Conservation (phyloP, 2,113 vertebrate genomes). For the Tetrao urogallus region DNA sequence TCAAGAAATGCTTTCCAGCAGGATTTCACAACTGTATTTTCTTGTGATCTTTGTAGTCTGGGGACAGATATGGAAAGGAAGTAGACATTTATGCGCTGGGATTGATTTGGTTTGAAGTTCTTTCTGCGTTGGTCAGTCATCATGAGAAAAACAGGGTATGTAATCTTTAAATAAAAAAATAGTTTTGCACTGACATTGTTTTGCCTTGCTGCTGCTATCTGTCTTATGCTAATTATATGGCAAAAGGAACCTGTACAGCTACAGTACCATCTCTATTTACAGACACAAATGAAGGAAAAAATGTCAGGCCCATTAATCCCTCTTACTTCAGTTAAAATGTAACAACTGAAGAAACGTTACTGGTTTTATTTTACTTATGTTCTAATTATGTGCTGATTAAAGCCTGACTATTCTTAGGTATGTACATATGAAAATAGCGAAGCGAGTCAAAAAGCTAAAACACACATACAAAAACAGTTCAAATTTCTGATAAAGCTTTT, state of each 20-base stretch:
- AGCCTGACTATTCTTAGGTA: not conserved
- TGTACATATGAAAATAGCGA: not conserved
- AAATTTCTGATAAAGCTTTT: not conserved
- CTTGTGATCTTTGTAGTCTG: slow-evolving; percentile 31
- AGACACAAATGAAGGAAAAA: too few relatives aligned
- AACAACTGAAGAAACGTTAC: not conserved
- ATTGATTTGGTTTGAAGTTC: slow-evolving; percentile 87
- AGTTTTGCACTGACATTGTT: not conserved
- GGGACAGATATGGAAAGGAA: slow-evolving; percentile 73
- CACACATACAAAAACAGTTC: not conserved
- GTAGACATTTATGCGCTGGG: slow-evolving; percentile 91
- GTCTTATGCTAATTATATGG: not conserved
- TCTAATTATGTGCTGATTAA: not conserved
- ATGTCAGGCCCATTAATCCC: not conserved
- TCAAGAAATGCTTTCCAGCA: not conserved
- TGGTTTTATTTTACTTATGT: not conserved
- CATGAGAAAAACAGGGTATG: slow-evolving; percentile 9
- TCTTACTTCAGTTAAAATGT: not conserved
- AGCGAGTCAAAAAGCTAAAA: not conserved
- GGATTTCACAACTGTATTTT: not conserved
- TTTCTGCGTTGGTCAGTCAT: not conserved
- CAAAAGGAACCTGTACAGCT: not conserved
- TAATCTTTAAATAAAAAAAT: not conserved
- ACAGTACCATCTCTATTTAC: not conserved
- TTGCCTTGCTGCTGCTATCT: not conserved